Conservation (phyloP, 2,888 invertebrate species). For the Heliconius hortense region DNA sequence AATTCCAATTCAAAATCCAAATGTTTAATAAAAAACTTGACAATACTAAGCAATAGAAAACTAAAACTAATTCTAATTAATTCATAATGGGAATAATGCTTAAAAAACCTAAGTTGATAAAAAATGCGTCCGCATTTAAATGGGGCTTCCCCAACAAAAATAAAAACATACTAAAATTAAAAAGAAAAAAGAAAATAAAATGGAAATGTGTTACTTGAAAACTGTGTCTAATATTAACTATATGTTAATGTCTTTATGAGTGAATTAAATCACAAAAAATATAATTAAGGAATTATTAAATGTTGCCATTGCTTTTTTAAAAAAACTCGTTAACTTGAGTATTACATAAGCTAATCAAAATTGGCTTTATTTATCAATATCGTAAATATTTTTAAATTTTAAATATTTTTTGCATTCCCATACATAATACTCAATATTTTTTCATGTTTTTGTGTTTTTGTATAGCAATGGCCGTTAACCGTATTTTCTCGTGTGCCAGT, state of each 20-base stretch:
- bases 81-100: constrained; percentile 74
- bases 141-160: constrained; percentile 52
- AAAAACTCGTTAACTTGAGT: constrained; percentile 35
- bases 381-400: no score
- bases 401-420: not conserved
- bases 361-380: not conserved
- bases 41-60: constrained; percentile 54
- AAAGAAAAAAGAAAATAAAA: constrained; percentile 51
- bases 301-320: constrained; percentile 61
- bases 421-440: not conserved
- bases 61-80: constrained; percentile 60
- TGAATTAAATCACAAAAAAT: constrained; percentile 76
- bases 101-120: constrained; percentile 70
- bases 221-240: constrained; percentile 73
- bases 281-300: constrained; percentile 73
- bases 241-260: constrained; percentile 81
- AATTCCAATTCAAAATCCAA: constrained; percentile 26
- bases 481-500: constrained; percentile 61
- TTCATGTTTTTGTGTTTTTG: constrained; percentile 40
- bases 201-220: constrained; percentile 69
- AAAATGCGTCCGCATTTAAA: constrained; percentile 66
- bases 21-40: constrained; percentile 50
- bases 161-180: constrained; percentile 48
- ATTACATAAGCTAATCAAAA: constrained; percentile 8
- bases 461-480: constrained; percentile 56